Evolutionary conservation across 2,888 invertebrate genomes (phyloP), one percentile per base, ranked within the genome.

Genomic region (Apodemia mormo): DNA sequence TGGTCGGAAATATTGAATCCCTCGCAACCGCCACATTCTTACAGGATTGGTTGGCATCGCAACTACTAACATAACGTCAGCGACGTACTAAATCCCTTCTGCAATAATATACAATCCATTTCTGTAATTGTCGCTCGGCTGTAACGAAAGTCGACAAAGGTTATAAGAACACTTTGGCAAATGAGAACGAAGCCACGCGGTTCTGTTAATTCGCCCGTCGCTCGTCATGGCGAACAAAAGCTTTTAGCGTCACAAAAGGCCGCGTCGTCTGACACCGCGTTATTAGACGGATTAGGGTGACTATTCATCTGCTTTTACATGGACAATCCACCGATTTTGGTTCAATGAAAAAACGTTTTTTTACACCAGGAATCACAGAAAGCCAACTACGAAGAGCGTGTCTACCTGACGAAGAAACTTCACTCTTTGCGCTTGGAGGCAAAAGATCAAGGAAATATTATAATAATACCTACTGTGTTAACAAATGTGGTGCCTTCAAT

Each of bases 211-310:
- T 77, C 77, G 77, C 70, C 73, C 72, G 75, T 75, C 78, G 82
- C 82, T 80, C 83, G 81, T 84, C 84, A 83, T 76, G 72, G 70
- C 77, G 77, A 77, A 81, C 81, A 81, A 84, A 83, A 77, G 80
- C 81, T 82, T 83, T 82, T 81, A 81, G 79, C 74, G 76, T 70
- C 67, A 77, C 77, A 75, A 74, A 75, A 73, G 72, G 70, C 71
- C 65, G 73, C 67, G 69, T 67, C 67, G 66, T 68, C 43, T 73
- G 73, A 74, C 74, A 75, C 76, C 61, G 76, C 33, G 49, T 67
- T 30, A 30, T 33, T 52, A 37, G 52, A 67, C 49, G 66, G 37
- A 14, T 67, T 54, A 33, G 14, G n/a, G 37, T 67, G 33, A 33
- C 30, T 30, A 12, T 67, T 52, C 14, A 52, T 52, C 6, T 52